Conservation (phyloP, 2,113 vertebrate species). For the Panurus biarmicus region DNA sequence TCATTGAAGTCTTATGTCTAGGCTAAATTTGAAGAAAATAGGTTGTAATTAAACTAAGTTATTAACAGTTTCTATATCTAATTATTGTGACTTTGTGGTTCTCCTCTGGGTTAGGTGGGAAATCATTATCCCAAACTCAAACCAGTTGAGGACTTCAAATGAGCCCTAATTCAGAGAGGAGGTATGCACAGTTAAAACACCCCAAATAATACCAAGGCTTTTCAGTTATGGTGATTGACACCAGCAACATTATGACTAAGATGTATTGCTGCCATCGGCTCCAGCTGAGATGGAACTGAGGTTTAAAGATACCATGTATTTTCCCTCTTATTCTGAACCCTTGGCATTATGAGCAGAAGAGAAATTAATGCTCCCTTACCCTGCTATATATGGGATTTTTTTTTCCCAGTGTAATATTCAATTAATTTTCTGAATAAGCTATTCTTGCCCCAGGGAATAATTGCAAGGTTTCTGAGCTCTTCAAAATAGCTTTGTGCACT, state of each 20-base stretch:
- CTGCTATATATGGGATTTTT: not conserved
- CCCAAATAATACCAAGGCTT: not conserved
- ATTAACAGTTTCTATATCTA: conserved; percentile 40
- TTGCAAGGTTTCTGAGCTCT: not conserved
- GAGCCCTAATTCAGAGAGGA: not conserved
- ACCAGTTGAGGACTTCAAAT: not conserved
- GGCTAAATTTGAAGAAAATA: conserved; percentile 43
- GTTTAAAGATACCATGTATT: not conserved
- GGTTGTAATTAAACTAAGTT: conserved; percentile 37
- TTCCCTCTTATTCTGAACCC: not conserved
- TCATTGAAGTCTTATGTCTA: conserved; percentile 25
- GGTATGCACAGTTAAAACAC: not conserved
- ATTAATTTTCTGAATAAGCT: not conserved
- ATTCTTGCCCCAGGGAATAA: not conserved
- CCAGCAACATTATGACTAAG: not conserved
- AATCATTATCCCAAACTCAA: conserved; percentile 1
- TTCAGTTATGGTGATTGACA: not conserved
- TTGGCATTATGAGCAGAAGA: not conserved
- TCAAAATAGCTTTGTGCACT: not conserved
- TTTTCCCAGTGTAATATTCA: not conserved
- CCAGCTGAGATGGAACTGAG: not conserved
- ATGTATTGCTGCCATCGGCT: not conserved
- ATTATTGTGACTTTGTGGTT: conserved; percentile 8
- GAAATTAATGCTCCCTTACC: not conserved
- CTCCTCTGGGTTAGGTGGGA: not conserved